phyloP scores from a whole-genome alignment of 2,113 vertebrate species.

The Sphyrna mokarran region DNA sequence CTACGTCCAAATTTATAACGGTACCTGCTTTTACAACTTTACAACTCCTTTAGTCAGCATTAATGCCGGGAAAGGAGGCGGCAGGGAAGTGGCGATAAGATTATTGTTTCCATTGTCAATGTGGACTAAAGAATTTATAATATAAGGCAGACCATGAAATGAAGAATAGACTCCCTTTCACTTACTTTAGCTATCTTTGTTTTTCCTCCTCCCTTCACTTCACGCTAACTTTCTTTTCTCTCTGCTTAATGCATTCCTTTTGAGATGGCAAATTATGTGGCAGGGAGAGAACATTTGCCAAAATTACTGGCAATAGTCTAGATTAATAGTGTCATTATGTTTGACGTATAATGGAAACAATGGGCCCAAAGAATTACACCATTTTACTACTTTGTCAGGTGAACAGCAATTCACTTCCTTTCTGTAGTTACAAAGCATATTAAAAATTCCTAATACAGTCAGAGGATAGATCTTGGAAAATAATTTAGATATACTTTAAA shows the following conservation, averaged over 20 bases:
- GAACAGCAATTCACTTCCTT: background rate
- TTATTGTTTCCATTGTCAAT: background rate
- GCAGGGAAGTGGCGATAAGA: background rate
- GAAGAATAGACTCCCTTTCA: background rate
- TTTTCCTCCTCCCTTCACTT: background rate
- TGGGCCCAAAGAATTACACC: background rate
- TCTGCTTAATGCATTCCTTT: background rate
- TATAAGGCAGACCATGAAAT: background rate
- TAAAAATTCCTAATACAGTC: background rate
- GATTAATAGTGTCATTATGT: background rate
- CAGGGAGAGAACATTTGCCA: background rate
- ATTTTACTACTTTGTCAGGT: background rate
- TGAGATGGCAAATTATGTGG: background rate
- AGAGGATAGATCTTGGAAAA: background rate
- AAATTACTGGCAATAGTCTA: background rate
- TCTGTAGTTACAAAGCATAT: background rate
- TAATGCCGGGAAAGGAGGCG: background rate
- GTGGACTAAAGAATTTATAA: background rate
- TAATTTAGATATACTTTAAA: background rate
- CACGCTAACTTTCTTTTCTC: background rate
- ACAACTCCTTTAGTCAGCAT: background rate
- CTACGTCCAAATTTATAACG: background rate
- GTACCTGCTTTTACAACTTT: background rate
- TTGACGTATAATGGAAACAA: background rate
- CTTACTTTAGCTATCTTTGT: background rate